phyloP scores from a whole-genome alignment of 2,888 invertebrate genomes.

The Oscheius sp. region DNA sequence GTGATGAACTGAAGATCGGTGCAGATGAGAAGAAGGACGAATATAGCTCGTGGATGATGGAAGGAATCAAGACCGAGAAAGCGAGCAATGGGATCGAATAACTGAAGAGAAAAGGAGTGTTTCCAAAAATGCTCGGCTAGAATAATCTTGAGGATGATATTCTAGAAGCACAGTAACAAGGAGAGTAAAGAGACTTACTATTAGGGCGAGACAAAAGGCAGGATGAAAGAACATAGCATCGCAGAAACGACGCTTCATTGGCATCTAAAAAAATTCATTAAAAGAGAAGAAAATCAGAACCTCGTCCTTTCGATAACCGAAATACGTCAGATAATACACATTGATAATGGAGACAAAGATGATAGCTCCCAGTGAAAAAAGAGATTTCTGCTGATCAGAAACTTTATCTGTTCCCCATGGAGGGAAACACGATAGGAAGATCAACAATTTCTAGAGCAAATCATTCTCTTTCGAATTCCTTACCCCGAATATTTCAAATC shows the following conservation, averaged over 20 bases:
- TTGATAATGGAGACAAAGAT: neutral
- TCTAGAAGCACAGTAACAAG: too few relatives aligned
- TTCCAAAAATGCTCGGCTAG: neutral
- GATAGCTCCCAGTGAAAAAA: neutral
- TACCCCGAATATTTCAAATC: constrained; percentile 6
- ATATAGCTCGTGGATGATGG: neutral
- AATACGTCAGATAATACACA: neutral
- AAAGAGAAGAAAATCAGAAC: too few relatives aligned
- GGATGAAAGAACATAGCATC: neutral
- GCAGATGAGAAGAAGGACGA: neutral
- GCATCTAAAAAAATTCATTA: neutral
- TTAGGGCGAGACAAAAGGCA: neutral
- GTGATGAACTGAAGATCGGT: neutral
- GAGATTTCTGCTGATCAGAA: neutral
- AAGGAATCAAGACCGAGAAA: neutral
- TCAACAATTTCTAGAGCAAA: neutral
- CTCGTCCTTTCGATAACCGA: neutral
- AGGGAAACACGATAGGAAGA: constrained; percentile 13
- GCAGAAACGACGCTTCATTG: neutral
- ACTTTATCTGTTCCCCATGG: constrained; percentile 2
- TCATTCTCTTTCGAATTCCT: neutral
- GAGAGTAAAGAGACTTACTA: neutral
- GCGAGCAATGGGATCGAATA: neutral
- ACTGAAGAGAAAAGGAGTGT: neutral
- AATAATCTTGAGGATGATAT: neutral